A percentile compares a stretch with the other conserved stretches of the same genome.
Evolutionary conservation across 2,113 vertebrate genomes (phyloP).

Genomic region (Cyanoderma ruficeps): DNA sequence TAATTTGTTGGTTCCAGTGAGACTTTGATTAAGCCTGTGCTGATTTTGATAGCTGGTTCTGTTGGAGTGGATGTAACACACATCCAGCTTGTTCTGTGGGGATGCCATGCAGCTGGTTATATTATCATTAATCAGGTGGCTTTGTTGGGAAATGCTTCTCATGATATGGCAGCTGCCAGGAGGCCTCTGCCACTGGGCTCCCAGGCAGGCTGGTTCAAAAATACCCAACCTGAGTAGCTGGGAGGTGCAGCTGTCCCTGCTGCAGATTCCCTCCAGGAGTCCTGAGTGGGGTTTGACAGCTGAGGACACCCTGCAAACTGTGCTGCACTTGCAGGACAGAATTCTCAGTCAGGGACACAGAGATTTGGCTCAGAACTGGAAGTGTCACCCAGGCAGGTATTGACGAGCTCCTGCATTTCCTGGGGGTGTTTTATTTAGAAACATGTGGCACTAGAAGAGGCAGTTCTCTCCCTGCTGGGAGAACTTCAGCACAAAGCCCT

Average conservation of each 20-base stretch:
- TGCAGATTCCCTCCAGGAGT: neutral
- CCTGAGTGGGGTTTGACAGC: neutral
- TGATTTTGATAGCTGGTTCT: neutral
- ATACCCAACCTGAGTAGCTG: neutral
- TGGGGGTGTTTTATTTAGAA: neutral
- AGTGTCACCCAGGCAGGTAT: neutral
- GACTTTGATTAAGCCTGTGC: neutral
- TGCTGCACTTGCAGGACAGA: neutral
- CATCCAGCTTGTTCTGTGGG: neutral
- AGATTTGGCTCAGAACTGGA: neutral
- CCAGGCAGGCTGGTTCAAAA: neutral
- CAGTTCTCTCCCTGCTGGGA: neutral
- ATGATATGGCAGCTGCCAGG: neutral
- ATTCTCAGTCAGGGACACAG: neutral
- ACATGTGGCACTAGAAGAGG: fast-evolving
- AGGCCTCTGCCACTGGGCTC: neutral
- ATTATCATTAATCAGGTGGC: conserved; percentile 24
- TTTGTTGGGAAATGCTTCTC: conserved; percentile 39
- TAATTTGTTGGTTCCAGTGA: neutral
- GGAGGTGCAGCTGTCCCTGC: neutral
- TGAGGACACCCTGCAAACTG: neutral
- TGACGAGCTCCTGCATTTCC: neutral
- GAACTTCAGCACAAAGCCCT: neutral
- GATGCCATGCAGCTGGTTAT: neutral
- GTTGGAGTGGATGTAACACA: neutral